These are phyloP conservation scores for Phenganax marumi DNA, from an alignment of 92 coral and sea anemone species.

Conservation along the genomic window DNA sequence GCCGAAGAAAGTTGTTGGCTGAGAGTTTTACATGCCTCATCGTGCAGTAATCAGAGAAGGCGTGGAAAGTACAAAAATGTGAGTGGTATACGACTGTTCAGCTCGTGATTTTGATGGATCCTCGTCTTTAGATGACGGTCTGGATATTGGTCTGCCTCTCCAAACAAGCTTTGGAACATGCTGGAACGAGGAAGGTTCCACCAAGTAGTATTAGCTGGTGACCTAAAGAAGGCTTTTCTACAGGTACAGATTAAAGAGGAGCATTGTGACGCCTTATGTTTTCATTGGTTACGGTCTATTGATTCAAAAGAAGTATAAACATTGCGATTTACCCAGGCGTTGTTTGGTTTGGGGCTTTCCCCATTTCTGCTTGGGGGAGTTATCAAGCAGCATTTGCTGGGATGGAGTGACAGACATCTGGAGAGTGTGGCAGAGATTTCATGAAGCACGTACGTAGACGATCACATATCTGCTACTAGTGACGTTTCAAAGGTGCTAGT, in stretches of 20 bases:
- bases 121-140: neutral
- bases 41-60: constrained; percentile 1
- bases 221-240: too few species aligned
- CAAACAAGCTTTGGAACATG: neutral
- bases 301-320: neutral
- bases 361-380: neutral
- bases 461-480: neutral
- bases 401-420: neutral
- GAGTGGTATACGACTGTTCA: too few species aligned
- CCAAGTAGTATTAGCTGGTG: too few species aligned
- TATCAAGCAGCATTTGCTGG: neutral
- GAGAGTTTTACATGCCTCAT: neutral
- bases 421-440: constrained; percentile 3
- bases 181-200: too few species aligned
- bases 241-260: neutral
- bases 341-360: too few species aligned
- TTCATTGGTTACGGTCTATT: neutral
- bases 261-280: neutral
- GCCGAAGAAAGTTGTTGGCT: neutral
- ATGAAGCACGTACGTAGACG: neutral
- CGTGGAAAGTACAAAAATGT: neutral
- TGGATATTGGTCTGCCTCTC: neutral
- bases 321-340: too few species aligned
- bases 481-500: neutral
- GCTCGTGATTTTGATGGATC: neutral